Evolutionary conservation across 30 jellyfish, hydroid and myxozoan species (phyloP).

Genomic region (Cassiopea xamachana): DNA sequence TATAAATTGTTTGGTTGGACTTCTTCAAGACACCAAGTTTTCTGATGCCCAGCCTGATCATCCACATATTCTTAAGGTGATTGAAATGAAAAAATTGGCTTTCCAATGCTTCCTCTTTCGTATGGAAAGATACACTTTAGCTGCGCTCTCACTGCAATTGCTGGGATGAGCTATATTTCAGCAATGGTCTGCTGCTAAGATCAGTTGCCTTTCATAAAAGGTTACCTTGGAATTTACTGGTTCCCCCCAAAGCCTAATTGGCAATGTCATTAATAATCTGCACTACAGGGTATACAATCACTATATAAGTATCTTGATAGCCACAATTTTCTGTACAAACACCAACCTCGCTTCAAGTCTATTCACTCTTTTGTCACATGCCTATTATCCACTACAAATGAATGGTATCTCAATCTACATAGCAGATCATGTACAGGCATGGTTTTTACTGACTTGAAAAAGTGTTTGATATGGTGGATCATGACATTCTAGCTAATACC

Average conservation of each 20-base stretch:
- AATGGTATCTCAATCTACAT: no score
- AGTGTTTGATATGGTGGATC: no score
- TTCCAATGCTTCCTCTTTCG: neutral
- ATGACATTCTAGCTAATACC: no score
- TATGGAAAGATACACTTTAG: neutral
- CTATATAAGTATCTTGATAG: no score
- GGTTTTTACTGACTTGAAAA: no score
- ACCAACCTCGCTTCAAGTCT: no score
- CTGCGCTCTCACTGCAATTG: neutral
- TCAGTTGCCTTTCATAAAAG: neutral
- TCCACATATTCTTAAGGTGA: constrained; percentile 1
- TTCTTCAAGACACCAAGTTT: neutral
- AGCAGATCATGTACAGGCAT: no score
- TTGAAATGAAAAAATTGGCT: constrained; percentile 6
- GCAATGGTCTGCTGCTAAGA: neutral
- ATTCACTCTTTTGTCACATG: no score
- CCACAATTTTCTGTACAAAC: no score
- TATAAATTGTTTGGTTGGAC: neutral
- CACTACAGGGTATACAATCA: no score
- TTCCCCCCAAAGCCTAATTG: neutral
- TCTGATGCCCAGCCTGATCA: neutral
- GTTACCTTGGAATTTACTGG: neutral
- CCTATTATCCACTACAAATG: no score
- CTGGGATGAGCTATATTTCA: neutral
- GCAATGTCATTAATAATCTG: neutral